These are phyloP conservation scores for Gastrophysa polygoni DNA, from an alignment of 2,888 invertebrate genomes.

Conservation along the genomic window DNA sequence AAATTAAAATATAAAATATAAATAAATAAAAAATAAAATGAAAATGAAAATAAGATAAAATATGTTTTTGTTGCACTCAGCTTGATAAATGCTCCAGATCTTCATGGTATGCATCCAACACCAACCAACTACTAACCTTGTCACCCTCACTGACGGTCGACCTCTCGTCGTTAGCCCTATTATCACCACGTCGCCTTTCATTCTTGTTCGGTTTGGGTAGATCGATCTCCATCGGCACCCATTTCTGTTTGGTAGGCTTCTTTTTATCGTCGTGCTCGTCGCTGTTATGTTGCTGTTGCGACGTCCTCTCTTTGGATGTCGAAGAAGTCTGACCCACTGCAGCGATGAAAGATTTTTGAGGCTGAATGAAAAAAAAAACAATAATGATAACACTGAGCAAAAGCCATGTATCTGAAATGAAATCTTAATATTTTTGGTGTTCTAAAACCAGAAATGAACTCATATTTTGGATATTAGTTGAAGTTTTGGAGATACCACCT, in stretches of 20 bases:
- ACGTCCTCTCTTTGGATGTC: constrained; percentile 50
- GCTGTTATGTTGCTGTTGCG: constrained; percentile 51
- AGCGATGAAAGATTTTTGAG: constrained; percentile 35
- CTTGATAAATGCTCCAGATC: no score
- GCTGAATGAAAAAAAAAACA: constrained; percentile 23
- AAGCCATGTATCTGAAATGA: no score
- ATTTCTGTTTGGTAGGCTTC: constrained; percentile 73
- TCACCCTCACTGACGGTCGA: constrained; percentile 55
- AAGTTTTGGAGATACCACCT: no score
- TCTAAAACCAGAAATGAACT: no score
- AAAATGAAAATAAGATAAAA: no score
- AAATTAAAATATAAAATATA: no score
- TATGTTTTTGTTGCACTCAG: no score
- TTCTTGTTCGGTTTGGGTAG: constrained; percentile 73
- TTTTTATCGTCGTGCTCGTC: constrained; percentile 60
- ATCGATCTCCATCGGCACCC: constrained; percentile 91
- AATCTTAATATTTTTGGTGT: no score
- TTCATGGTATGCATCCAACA: no score
- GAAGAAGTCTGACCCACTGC: constrained; percentile 22
- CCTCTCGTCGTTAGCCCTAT: constrained; percentile 46
- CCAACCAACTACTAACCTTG: not conserved
- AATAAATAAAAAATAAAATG: no score
- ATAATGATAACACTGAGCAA: not conserved
- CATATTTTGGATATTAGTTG: no score
- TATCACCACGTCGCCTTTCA: constrained; percentile 53